These are phyloP conservation scores for Egretta garzetta DNA, from an alignment of 2,113 vertebrate genomes.

Conservation along the genomic window DNA sequence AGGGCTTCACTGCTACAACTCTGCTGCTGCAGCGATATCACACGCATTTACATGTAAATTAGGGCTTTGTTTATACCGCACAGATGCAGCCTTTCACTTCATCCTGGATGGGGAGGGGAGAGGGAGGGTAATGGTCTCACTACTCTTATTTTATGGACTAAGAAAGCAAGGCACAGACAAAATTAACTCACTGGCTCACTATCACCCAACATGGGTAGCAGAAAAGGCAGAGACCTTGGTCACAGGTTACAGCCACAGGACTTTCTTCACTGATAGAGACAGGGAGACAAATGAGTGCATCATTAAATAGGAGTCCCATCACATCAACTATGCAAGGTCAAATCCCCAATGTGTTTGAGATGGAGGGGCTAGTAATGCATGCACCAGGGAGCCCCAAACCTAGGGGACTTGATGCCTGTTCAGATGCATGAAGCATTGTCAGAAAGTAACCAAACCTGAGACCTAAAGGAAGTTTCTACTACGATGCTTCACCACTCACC, in stretches of 20 bases:
- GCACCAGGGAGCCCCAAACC: not conserved
- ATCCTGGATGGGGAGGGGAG: not conserved
- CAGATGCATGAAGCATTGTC: not conserved
- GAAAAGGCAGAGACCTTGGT: not conserved
- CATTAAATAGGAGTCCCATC: not conserved
- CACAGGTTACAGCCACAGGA: not conserved
- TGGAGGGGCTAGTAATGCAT: not conserved
- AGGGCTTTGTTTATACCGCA: slow-evolving; percentile 25
- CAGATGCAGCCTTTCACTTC: slow-evolving; percentile 62
- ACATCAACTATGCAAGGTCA: not conserved
- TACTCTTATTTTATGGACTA: not conserved
- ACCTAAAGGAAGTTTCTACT: not conserved
- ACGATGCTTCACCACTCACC: not conserved
- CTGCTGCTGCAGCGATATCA: slow-evolving; percentile 56
- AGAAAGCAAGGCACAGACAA: not conserved
- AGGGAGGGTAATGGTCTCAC: not conserved
- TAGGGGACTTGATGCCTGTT: not conserved
- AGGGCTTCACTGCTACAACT: slow-evolving; percentile 31
- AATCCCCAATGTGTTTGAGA: not conserved
- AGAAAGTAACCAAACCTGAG: not conserved
- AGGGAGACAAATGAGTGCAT: not conserved
- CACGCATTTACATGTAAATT: slow-evolving; percentile 60
- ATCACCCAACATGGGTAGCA: not conserved
- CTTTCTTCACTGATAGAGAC: not conserved
- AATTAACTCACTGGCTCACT: not conserved